Base-by-base conservation (phyloP, 1,140 invertebrate genomes). In the Drosophila littoralis region DNA sequence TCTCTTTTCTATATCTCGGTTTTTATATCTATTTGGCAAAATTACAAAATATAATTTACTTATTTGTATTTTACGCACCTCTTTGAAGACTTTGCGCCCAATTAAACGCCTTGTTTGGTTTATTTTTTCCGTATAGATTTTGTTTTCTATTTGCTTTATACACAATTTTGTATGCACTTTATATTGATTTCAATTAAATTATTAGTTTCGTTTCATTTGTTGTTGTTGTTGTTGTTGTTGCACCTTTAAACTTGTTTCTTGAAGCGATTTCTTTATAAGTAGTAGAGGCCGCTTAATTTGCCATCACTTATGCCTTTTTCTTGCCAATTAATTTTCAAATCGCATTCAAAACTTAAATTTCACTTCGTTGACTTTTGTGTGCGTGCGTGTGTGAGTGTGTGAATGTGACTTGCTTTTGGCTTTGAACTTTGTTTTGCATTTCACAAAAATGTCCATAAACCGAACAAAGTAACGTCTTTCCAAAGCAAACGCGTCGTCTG, bases 321-420 rank as follows among this genome's bases (percentile, higher is more conserved):
- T 57, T 61, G 57, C 73, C 76, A 79, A 76, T 76, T 79, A 76
- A 74, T 69, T 74, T 74, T 43, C 71, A 57, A 74, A 74, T 61
- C 70, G 63, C 70, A 59, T 59, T 59, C 70, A 54, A 75, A 66
- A 73, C 6, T 64, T 61, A 42, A 77, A 76, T 79, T 79, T 79
- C 76, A 76, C 76, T 76, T 76, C 74, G 70, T 50, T 52, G 58
- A 64, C 66, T 59, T 55, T 50, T 43, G 51, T 54, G 36, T 50
- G 15, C 43, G 12, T 59, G 59, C 28, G 28, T 65, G 6, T 51
- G 22, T 22, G 22, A 3, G 2, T 64, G 52, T 13, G 13, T 60
- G 22, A 28, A 45, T 55, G 52, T 40, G 40, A 55, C n/a, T 35
- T 38, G 38, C 55, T 22, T 55, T 70, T 46, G 43, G 13, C 45